A percentile compares a stretch with the other conserved stretches of the same genome.
These are phyloP conservation scores for Calyptommatus sinebrachiatus DNA, from an alignment of 2,113 vertebrate species.

Conservation along the genomic window DNA sequence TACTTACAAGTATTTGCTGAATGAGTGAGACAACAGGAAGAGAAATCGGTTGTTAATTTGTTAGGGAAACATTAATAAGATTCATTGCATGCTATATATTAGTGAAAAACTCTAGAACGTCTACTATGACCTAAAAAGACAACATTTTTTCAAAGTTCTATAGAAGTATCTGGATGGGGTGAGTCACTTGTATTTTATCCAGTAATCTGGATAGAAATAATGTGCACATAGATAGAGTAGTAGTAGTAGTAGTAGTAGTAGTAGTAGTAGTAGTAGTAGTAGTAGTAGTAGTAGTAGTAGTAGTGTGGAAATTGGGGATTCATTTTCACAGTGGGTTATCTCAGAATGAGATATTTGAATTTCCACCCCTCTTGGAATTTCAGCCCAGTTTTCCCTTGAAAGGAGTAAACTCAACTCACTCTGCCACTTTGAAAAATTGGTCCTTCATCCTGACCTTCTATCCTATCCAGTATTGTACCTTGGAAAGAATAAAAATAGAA, in stretches of 20 bases:
- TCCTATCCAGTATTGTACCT: too few relatives aligned
- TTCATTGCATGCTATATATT: constrained; percentile 23
- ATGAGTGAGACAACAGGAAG: constrained; percentile 34
- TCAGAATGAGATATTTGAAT: too few relatives aligned
- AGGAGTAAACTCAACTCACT: too few relatives aligned
- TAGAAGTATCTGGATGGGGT: neutral
- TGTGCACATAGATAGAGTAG: neutral
- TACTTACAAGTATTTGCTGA: constrained; percentile 29
- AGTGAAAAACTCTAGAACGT: neutral
- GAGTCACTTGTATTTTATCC: constrained; percentile 30
- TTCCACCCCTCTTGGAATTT: too few relatives aligned
- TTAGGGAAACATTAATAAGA: constrained; percentile 53
- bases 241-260: too few relatives aligned
- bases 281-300: too few relatives aligned
- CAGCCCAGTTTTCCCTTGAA: too few relatives aligned
- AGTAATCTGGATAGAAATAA: neutral
- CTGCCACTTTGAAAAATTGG: too few relatives aligned
- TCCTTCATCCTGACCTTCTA: too few relatives aligned
- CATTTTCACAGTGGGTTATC: neutral
- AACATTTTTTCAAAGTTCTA: neutral
- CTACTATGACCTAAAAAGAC: neutral
- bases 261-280: too few relatives aligned
- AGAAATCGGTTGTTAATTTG: constrained; percentile 29
- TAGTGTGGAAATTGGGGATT: too few relatives aligned
- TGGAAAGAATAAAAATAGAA: too few relatives aligned